Percentiles rank a stretch among this genome's conserved stretches.
Conservation (phyloP, 2,888 invertebrate species). For the Tuta absoluta region DNA sequence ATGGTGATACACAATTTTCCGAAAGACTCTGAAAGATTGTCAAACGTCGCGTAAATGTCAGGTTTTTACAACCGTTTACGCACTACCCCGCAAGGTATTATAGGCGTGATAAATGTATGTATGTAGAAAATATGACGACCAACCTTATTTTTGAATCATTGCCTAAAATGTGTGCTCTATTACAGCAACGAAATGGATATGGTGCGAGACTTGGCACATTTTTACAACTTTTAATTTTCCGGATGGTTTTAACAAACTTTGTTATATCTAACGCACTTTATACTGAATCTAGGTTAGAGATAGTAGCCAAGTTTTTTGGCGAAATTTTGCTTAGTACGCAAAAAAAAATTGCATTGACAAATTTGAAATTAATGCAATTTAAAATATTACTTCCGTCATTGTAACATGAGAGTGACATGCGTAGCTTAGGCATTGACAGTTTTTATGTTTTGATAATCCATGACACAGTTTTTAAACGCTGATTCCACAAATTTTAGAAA, state of each 20-base stretch:
- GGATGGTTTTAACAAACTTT: too few species aligned
- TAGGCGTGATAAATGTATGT: too few species aligned
- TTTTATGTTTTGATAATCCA: conserved; percentile 10
- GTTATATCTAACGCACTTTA: background rate
- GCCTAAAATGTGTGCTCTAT: background rate
- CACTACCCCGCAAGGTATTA: too few species aligned
- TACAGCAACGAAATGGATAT: background rate
- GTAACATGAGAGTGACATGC: background rate
- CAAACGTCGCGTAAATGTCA: too few species aligned
- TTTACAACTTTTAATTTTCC: background rate
- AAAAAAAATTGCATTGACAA: background rate
- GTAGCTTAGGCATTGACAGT: background rate
- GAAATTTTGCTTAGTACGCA: background rate
- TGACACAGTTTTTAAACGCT: background rate
- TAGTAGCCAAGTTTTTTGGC: background rate
- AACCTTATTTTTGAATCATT: background rate
- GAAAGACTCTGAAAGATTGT: too few species aligned
- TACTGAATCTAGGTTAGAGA: background rate
- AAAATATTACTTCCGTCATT: conserved; percentile 9
- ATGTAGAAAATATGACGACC: too few species aligned
- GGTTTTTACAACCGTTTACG: too few species aligned
- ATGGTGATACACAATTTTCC: too few species aligned
- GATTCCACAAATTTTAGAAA: conserved; percentile 1
- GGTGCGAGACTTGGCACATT: background rate
- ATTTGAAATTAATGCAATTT: background rate